These are phyloP conservation scores for Podargus strigoides DNA, from an alignment of 2,797 vertebrate species.

Conservation along the genomic window DNA sequence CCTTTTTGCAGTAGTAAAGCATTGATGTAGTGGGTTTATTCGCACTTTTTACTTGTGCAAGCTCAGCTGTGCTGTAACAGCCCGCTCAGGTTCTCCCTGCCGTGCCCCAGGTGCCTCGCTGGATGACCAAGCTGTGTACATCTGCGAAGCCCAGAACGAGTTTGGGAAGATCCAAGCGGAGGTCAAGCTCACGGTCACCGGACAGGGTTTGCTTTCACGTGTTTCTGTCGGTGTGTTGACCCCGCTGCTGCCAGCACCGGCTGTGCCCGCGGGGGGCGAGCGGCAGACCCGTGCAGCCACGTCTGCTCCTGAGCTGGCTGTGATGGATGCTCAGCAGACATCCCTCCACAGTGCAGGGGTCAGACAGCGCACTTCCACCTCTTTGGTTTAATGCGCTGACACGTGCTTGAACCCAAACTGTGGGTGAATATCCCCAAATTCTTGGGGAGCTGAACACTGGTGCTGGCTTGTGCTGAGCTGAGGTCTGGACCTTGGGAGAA, in stretches of 20 bases:
- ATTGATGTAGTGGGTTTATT: background rate
- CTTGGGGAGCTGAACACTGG: rapidly evolving
- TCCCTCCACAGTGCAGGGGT: background rate
- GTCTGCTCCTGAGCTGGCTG: rapidly evolving
- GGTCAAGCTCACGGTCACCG: slow-evolving; percentile 80
- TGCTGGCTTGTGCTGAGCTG: background rate
- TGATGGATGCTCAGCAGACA: rapidly evolving
- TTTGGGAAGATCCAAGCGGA: slow-evolving; percentile 82
- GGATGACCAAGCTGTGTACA: slow-evolving; percentile 83
- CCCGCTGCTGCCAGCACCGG: background rate
- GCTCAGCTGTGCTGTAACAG: background rate
- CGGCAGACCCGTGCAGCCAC: rapidly evolving
- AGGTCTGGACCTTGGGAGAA: background rate
- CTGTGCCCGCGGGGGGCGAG: too few relatives aligned
- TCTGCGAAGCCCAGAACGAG: slow-evolving; percentile 86
- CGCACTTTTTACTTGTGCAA: background rate
- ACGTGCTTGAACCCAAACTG: background rate
- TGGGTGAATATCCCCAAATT: background rate
- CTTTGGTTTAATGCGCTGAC: background rate
- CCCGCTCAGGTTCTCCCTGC: background rate
- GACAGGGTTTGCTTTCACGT: slow-evolving; percentile 76
- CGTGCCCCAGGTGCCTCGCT: slow-evolving; percentile 76
- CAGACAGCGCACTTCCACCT: background rate
- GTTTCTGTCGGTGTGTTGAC: background rate
- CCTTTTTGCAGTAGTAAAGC: background rate